A percentile compares a stretch with the other conserved stretches of the same genome.
These are phyloP conservation scores for Nematopogon swammerdamellus DNA, from an alignment of 2,888 invertebrate species.

Conservation along the genomic window DNA sequence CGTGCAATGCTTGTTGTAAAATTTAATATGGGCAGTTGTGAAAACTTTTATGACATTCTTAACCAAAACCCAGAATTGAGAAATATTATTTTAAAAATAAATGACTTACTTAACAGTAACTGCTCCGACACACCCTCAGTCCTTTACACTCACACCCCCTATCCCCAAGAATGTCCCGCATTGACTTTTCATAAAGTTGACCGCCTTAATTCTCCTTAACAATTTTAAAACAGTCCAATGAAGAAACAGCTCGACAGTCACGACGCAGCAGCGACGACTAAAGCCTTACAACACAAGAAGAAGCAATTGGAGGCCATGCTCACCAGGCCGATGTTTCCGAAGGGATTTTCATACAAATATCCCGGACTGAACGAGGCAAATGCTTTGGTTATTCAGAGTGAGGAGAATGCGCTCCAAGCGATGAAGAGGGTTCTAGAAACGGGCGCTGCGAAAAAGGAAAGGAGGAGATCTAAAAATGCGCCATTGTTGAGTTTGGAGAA, in stretches of 20 bases:
- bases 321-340: constrained; percentile 61
- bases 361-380: constrained; percentile 37
- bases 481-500: constrained; percentile 22
- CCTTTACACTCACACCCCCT: no score
- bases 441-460: constrained; percentile 39
- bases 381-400: constrained; percentile 16
- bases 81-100: no score
- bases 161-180: no score
- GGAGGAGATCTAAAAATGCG: constrained; percentile 40
- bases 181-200: no score
- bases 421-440: constrained; percentile 44
- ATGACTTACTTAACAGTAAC: no score
- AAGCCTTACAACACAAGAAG: constrained; percentile 42
- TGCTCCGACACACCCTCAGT: no score
- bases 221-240: neutral
- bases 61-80: no score
- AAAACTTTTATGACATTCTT: no score
- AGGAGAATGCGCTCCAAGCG: constrained; percentile 42
- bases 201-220: no score
- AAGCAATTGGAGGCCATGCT: constrained; percentile 52
- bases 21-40: no score
- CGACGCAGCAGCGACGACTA: constrained; percentile 19
- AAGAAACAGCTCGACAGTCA: neutral
- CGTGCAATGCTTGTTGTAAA: no score
- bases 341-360: constrained; percentile 65